These are phyloP conservation scores for Cyphomyrus discorhynchus DNA, from an alignment of 2,113 vertebrate genomes.

Conservation along the genomic window DNA sequence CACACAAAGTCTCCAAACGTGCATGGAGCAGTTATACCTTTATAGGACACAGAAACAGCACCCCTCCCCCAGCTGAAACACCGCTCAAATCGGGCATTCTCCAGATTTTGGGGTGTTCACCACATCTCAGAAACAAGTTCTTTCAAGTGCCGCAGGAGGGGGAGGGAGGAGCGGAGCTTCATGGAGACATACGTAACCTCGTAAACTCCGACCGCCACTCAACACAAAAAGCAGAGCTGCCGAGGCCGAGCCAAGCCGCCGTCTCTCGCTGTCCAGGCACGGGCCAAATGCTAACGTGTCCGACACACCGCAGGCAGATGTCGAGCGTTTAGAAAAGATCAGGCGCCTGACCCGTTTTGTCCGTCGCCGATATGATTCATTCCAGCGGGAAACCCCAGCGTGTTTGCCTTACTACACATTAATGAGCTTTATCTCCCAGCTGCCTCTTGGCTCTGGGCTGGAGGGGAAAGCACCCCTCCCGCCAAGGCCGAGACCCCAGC, in stretches of 20 bases:
- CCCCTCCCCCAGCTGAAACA: not conserved
- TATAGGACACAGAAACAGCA: not conserved
- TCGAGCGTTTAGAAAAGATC: not conserved
- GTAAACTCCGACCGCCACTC: not conserved
- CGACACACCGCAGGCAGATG: not conserved
- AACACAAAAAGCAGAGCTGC: not conserved
- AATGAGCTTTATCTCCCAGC: constrained; percentile 4
- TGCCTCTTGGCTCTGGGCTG: not conserved
- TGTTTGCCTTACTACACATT: not conserved
- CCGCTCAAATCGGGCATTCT: not conserved
- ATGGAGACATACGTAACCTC: not conserved
- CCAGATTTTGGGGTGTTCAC: not conserved
- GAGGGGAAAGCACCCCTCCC: not conserved
- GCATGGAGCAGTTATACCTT: not conserved
- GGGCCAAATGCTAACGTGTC: not conserved
- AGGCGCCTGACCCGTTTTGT: not conserved
- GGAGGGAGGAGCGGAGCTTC: not conserved
- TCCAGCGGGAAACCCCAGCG: not conserved
- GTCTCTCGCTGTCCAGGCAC: not conserved
- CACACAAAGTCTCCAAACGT: not conserved
- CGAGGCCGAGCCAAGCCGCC: not conserved
- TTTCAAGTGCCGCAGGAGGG: not conserved
- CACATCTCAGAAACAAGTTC: not conserved
- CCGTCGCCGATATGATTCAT: not conserved
- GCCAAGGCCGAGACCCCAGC: not conserved